Percentiles rank a stretch among this genome's conserved stretches.
Evolutionary conservation across 2,113 vertebrate species (phyloP).

Genomic region (Vulpes ferrilata): DNA sequence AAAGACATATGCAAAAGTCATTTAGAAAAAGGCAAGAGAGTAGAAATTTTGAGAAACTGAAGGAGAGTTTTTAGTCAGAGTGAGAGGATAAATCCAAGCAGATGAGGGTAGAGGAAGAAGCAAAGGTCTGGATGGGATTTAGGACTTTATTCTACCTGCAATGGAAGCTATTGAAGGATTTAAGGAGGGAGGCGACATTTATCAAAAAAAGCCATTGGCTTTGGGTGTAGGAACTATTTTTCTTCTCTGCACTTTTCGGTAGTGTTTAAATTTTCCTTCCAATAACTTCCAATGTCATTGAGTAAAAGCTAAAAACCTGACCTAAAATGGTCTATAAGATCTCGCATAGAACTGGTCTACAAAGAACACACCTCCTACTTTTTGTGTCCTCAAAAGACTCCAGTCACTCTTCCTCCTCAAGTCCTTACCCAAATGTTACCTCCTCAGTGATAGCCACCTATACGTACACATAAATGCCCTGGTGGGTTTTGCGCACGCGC

Average conservation of each 20-base stretch:
- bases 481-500: background rate
- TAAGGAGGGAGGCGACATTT: background rate
- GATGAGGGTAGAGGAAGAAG: background rate
- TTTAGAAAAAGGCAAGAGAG: background rate
- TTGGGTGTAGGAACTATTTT: background rate
- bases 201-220: background rate
- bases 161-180: background rate
- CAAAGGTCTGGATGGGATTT: background rate
- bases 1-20: background rate
- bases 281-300: background rate
- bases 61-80: background rate
- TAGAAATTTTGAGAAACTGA: background rate
- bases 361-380: background rate
- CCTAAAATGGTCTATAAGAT: background rate
- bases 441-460: background rate
- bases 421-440: background rate
- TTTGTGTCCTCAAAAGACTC: background rate
- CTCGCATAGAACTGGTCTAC: background rate
- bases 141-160: background rate
- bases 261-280: background rate
- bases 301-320: background rate
- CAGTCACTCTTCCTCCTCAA: background rate
- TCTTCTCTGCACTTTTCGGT: constrained; percentile 17
- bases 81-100: background rate
- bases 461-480: background rate